Percentiles rank a stretch among this genome's conserved stretches.
Evolutionary conservation across 2,888 invertebrate species (phyloP).

Genomic region (Heliothis peltigera): DNA sequence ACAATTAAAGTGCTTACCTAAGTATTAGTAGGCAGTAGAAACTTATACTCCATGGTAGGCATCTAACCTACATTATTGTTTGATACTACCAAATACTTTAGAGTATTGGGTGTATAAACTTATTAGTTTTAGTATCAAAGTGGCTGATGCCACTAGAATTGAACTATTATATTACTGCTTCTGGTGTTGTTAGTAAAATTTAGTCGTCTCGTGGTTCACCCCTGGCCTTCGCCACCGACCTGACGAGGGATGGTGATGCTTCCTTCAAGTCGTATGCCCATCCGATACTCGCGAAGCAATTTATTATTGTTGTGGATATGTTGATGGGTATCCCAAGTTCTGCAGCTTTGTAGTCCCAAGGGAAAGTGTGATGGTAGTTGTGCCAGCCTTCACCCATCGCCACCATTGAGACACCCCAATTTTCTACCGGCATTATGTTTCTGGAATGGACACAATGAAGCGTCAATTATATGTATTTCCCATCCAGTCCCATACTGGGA

Average conservation of each 20-base stretch:
- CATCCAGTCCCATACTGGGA: constrained; percentile 3
- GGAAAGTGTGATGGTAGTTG: constrained; percentile 98
- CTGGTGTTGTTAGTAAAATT: constrained; percentile 3
- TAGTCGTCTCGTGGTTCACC: constrained; percentile 76
- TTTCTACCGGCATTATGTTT: constrained; percentile 94
- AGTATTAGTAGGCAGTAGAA: neutral
- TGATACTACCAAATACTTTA: neutral
- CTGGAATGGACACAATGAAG: constrained; percentile 80
- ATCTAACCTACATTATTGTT: constrained; percentile 7
- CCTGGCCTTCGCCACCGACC: constrained; percentile 86
- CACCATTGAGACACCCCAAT: constrained; percentile 92
- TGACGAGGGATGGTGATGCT: constrained; percentile 89
- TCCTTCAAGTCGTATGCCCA: constrained; percentile 94
- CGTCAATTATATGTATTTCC: neutral
- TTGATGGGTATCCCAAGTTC: constrained; percentile 94
- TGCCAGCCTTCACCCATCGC: constrained; percentile 97
- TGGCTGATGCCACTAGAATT: neutral
- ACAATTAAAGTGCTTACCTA: neutral
- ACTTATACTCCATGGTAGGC: neutral
- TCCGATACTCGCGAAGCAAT: constrained; percentile 92
- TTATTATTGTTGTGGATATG: constrained; percentile 92
- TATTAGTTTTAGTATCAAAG: neutral
- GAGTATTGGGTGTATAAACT: constrained; percentile 1
- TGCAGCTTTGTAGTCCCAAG: constrained; percentile 97
- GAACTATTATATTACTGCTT: neutral